Percentiles rank a stretch among this genome's conserved stretches.
Conservation (phyloP, 2,888 invertebrate species). For the Heteropelma amictum region DNA sequence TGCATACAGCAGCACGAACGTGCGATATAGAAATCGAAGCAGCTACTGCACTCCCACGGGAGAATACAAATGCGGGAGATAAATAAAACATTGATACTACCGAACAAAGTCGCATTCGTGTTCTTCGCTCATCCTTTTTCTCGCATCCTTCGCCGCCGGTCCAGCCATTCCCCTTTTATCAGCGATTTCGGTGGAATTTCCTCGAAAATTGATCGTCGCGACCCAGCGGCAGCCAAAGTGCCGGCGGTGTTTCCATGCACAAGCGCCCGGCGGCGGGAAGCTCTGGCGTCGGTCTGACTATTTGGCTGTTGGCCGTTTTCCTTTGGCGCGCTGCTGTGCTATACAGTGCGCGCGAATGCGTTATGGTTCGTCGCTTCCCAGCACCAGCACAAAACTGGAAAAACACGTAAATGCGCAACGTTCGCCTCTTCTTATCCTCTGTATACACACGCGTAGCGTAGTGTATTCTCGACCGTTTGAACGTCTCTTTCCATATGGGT, state of each 20-base stretch:
- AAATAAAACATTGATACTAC: conserved; percentile 42
- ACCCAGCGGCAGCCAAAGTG: conserved; percentile 44
- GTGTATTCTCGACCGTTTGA: conserved; percentile 41
- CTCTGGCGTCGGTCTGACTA: conserved; percentile 56
- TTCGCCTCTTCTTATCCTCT: too few relatives aligned
- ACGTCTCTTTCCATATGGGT: not conserved
- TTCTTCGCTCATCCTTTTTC: not conserved
- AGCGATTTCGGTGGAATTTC: conserved; percentile 11
- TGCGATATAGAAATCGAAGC: conserved; percentile 29
- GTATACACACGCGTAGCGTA: too few relatives aligned
- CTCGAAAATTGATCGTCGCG: conserved; percentile 39
- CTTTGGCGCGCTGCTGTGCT: too few relatives aligned
- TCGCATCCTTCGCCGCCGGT: not conserved
- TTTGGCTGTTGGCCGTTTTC: conserved; percentile 41
- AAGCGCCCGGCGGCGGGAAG: not conserved
- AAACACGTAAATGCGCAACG: too few relatives aligned
- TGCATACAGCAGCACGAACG: not conserved
- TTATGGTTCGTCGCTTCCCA: conserved; percentile 58
- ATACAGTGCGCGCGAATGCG: conserved; percentile 34
- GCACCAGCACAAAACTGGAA: conserved; percentile 31
- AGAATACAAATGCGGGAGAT: conserved; percentile 15
- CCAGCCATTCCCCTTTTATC: conserved; percentile 1
- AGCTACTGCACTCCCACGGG: conserved; percentile 25
- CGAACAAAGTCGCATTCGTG: conserved; percentile 14
- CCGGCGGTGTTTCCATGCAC: too few relatives aligned